Percentiles rank a stretch among this genome's conserved stretches.
Conservation (phyloP, 2,888 invertebrate genomes). For the Hydroisotoma schaefferi region DNA sequence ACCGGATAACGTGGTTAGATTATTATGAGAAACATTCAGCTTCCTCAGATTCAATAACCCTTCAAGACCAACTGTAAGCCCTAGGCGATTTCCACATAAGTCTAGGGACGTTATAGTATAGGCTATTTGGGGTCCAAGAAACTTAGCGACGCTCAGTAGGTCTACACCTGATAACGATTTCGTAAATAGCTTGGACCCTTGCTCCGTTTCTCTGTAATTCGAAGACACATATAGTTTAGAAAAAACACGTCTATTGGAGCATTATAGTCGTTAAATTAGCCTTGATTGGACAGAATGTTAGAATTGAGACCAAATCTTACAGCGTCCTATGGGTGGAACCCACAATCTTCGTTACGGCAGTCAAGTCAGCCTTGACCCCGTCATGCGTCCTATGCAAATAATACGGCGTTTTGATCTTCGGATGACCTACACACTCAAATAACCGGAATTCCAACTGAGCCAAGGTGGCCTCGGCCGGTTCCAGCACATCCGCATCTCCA, state of each 20-base stretch:
- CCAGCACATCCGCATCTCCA: slow-evolving; percentile 37
- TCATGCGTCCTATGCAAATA: slow-evolving; percentile 39
- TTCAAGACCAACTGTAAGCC: slow-evolving; percentile 39
- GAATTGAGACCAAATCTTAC: too few species aligned
- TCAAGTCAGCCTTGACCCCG: slow-evolving; percentile 43
- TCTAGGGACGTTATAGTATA: slow-evolving; percentile 41
- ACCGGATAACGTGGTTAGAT: slow-evolving; percentile 44
- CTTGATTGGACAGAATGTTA: too few species aligned
- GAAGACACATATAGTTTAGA: too few species aligned
- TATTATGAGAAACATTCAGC: slow-evolving; percentile 46
- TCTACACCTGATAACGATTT: slow-evolving; percentile 4
- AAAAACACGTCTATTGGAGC: too few species aligned
- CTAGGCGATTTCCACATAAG: slow-evolving; percentile 42
- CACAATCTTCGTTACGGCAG: slow-evolving; percentile 29
- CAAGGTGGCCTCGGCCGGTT: slow-evolving; percentile 27
- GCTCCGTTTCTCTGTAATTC: too few species aligned
- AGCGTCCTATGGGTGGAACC: not conserved
- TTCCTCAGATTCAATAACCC: slow-evolving; percentile 39
- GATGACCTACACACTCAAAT: not conserved
- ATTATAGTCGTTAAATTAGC: too few species aligned
- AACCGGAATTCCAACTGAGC: slow-evolving; percentile 7
- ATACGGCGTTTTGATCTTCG: slow-evolving; percentile 14
- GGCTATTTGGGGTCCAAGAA: slow-evolving; percentile 34
- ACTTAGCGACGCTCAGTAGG: slow-evolving; percentile 28
- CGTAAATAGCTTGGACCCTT: not conserved